Conservation (phyloP, 2,888 invertebrate species). For the Serripes groenlandicus region DNA sequence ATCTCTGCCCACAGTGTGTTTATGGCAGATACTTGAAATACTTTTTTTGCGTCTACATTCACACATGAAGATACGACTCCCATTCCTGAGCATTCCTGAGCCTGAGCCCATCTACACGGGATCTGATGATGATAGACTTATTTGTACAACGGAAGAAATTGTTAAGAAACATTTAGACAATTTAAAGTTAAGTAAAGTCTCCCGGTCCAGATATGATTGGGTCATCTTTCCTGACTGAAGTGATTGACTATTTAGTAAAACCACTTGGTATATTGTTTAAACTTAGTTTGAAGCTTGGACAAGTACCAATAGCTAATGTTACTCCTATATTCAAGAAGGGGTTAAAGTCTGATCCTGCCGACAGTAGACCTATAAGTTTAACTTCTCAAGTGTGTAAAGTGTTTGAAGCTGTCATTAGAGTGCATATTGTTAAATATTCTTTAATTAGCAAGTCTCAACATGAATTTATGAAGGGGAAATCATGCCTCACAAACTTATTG, state of each 20-base stretch:
- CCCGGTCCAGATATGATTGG: not conserved
- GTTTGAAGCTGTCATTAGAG: too few species aligned
- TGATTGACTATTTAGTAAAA: not conserved
- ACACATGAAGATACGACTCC: too few species aligned
- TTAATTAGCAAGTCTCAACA: too few species aligned
- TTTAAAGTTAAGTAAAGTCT: not conserved
- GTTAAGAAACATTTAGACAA: not conserved
- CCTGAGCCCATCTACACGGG: not conserved
- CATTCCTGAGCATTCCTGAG: not conserved
- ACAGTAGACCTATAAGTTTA: not conserved
- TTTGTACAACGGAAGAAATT: not conserved
- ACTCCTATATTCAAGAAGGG: not conserved
- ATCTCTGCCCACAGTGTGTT: not conserved
- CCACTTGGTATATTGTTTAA: not conserved
- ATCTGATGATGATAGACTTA: not conserved
- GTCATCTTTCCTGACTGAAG: not conserved
- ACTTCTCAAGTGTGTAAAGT: not conserved
- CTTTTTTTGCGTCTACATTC: not conserved
- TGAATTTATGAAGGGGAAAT: slow-evolving; percentile 13
- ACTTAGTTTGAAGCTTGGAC: not conserved
- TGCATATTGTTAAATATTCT: too few species aligned
- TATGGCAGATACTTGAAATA: not conserved
- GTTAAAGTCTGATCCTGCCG: not conserved
- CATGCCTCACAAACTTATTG: slow-evolving; percentile 8
- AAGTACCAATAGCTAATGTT: not conserved